Evolutionary conservation across 2,888 invertebrate genomes (phyloP).

Genomic region (Gibbula magus): DNA sequence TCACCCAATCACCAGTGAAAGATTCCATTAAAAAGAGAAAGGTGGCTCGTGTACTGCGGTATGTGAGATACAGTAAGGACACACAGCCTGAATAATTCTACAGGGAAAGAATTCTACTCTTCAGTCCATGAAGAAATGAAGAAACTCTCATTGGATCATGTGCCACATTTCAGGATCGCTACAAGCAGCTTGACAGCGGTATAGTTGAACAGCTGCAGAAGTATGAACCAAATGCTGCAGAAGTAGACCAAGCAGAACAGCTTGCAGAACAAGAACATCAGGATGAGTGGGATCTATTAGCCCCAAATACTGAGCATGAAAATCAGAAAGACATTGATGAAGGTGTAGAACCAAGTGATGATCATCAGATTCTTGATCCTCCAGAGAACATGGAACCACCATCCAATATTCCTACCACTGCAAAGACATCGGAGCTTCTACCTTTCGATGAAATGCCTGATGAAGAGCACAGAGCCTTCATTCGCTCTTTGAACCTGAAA

Average conservation of each 20-base stretch:
- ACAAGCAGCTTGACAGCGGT: background rate
- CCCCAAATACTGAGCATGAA: background rate
- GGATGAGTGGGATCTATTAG: background rate
- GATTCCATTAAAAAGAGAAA: background rate
- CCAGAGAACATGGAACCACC: too few relatives aligned
- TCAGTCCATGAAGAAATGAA: background rate
- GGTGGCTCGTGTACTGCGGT: background rate
- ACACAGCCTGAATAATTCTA: background rate
- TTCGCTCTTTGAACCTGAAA: background rate
- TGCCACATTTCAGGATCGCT: background rate
- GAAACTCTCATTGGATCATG: background rate
- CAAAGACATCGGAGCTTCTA: too few relatives aligned
- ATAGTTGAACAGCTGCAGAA: background rate
- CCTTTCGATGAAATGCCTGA: too few relatives aligned
- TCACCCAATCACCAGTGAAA: background rate
- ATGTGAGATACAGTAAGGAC: background rate
- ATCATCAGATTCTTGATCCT: too few relatives aligned
- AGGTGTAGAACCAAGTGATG: too few relatives aligned
- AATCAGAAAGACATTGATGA: too few relatives aligned
- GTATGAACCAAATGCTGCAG: background rate
- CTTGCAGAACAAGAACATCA: background rate
- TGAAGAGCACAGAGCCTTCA: background rate
- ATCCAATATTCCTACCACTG: too few relatives aligned
- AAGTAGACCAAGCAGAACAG: background rate
- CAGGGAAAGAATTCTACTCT: background rate